Evolutionary conservation across 2,113 vertebrate genomes (phyloP).

Genomic region (Drymodes brunneopygia): DNA sequence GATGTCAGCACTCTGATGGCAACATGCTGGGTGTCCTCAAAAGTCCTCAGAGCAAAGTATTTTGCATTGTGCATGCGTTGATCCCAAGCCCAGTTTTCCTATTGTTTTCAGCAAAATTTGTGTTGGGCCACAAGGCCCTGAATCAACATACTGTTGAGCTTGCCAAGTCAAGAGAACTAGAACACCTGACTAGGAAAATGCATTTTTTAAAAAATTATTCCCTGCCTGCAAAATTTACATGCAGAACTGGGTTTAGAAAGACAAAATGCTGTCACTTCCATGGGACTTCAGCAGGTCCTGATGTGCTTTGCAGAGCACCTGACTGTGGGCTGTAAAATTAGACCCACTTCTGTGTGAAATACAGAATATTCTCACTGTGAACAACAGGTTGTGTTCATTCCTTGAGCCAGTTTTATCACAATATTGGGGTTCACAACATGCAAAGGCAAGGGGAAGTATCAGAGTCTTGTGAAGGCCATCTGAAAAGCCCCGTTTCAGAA

Average conservation of each 20-base stretch:
- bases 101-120: conserved; percentile 40
- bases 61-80: neutral
- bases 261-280: neutral
- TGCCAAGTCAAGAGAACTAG: neutral
- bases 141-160: neutral
- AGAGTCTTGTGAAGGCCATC: neutral
- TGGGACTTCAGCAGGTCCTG: neutral
- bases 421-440: neutral
- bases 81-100: conserved; percentile 17
- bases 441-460: neutral
- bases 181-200: neutral
- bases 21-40: neutral
- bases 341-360: neutral
- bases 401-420: neutral
- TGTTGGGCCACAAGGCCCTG: neutral
- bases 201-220: neutral
- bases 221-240: neutral
- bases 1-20: neutral
- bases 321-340: neutral
- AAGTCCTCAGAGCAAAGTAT: neutral
- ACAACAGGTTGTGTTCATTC: neutral
- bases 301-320: neutral
- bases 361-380: neutral
- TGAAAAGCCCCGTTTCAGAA: neutral
- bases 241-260: neutral